These are phyloP conservation scores for Hydrolagus colliei DNA, from an alignment of 2,797 vertebrate genomes.

Conservation along the genomic window DNA sequence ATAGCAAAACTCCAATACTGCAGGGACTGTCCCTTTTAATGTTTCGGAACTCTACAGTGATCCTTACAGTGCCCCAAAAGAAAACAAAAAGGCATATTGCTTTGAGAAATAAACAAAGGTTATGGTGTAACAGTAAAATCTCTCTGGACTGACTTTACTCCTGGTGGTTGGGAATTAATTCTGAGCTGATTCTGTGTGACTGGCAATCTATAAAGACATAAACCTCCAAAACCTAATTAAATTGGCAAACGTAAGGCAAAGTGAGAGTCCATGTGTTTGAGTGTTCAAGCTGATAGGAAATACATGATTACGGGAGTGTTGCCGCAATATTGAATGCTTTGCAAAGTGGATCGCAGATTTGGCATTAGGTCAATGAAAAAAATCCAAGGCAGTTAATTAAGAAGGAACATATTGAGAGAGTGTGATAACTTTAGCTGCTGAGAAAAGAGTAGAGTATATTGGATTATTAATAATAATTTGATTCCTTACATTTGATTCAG, in stretches of 20 bases:
- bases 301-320: slow-evolving; percentile 8
- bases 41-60: no score
- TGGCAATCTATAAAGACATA: slow-evolving; percentile 22
- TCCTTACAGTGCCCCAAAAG: no score
- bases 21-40: no score
- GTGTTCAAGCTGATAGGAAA: not conserved
- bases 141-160: not conserved
- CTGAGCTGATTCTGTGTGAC: slow-evolving; percentile 4
- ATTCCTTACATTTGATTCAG: no score
- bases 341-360: not conserved
- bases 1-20: no score
- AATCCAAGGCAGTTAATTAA: slow-evolving; percentile 16
- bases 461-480: no score
- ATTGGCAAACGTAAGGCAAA: slow-evolving; percentile 5
- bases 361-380: not conserved
- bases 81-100: no score
- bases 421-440: no score
- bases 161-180: slow-evolving; percentile 7
- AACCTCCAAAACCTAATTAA: slow-evolving; percentile 23
- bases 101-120: not conserved
- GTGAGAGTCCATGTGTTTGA: slow-evolving; percentile 9
- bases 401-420: not conserved
- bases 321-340: not conserved
- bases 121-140: not conserved
- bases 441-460: no score